These are phyloP conservation scores for Hypsopygia costalis DNA, from an alignment of 2,888 invertebrate genomes.

Conservation along the genomic window DNA sequence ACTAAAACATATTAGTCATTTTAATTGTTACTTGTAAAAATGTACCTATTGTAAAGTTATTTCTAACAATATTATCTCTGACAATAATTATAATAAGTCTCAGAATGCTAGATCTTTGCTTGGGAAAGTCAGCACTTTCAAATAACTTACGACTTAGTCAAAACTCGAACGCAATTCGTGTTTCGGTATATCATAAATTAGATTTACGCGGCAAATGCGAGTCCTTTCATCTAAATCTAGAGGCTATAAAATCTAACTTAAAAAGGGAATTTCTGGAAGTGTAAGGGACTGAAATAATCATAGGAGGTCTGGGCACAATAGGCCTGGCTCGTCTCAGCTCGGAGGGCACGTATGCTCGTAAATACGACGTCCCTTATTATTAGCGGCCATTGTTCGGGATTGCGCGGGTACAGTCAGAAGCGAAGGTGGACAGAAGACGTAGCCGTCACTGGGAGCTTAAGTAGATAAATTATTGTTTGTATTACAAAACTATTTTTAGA, in stretches of 20 bases:
- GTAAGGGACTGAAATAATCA: constrained; percentile 71
- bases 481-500: constrained; percentile 8
- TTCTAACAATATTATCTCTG: too few relatives aligned
- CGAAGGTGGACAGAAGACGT: constrained; percentile 25
- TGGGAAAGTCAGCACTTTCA: constrained; percentile 14
- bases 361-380: constrained; percentile 77
- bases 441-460: constrained; percentile 23
- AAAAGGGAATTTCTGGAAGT: constrained; percentile 67
- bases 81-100: too few relatives aligned
- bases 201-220: constrained; percentile 47
- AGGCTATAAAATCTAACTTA: constrained; percentile 60
- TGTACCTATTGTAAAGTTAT: too few relatives aligned
- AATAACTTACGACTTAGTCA: constrained; percentile 33
- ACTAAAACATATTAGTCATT: too few relatives aligned
- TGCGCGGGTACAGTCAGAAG: constrained; percentile 59
- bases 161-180: constrained; percentile 37
- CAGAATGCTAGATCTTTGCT: too few relatives aligned
- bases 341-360: constrained; percentile 77
- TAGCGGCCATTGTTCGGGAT: constrained; percentile 73
- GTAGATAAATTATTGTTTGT: constrained; percentile 12
- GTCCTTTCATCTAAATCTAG: constrained; percentile 53
- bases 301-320: constrained; percentile 78
- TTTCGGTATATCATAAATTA: constrained; percentile 52
- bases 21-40: too few relatives aligned
- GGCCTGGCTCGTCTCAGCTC: constrained; percentile 67